Base-by-base conservation (phyloP, 1,140 invertebrate genomes). In the Elysia chlorotica region DNA sequence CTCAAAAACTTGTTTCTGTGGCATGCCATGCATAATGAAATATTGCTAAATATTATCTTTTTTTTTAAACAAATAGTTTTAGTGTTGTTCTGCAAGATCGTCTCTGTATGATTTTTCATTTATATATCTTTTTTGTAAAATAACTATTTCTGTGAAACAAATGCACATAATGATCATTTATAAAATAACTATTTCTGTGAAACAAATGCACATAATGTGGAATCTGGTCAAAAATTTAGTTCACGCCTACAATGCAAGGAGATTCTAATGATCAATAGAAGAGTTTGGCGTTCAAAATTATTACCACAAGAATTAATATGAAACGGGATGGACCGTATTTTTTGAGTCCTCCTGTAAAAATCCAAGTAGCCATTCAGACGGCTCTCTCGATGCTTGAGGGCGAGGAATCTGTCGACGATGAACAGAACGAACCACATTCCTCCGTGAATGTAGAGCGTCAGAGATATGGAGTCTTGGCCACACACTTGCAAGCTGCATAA, bases 341-440 rank as follows among this genome's bases (percentile, higher is more conserved):
- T 73, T 37, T 78, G 57, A 1, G 83, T 84, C 53, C 61, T 72
- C 48, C 83, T 70, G 71, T 83, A 84, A 57, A 84, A 84, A 36
- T 82, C 79, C 30, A 84, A 62, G 61, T 84, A 84, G 21, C 83
- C 83, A 71, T 59, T 59, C 41, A 78, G 76, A 35, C 83, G 74
- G 57, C 66, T 81, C 14, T 73, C 59, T n/a, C 82, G 69, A 53
- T 84, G 83, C 37, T 80, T 73, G 23, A 76, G 48, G 61, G 76
- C 75, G 31, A 70, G 78, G 61, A 74, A 81, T 33, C 76, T 65
- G 35, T 84, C 82, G 41, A 83, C 67, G 1, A 71, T 25, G 2
- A 83, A 65, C 31, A 78, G 71, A 5, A 81, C 2, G 28, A 82
- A 79, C 82, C 82, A 84, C 3, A 83, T 72, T 6, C 77, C 76